Evolutionary conservation across 2,113 vertebrate genomes (phyloP).

Genomic region (Pangasianodon hypophthalmus): DNA sequence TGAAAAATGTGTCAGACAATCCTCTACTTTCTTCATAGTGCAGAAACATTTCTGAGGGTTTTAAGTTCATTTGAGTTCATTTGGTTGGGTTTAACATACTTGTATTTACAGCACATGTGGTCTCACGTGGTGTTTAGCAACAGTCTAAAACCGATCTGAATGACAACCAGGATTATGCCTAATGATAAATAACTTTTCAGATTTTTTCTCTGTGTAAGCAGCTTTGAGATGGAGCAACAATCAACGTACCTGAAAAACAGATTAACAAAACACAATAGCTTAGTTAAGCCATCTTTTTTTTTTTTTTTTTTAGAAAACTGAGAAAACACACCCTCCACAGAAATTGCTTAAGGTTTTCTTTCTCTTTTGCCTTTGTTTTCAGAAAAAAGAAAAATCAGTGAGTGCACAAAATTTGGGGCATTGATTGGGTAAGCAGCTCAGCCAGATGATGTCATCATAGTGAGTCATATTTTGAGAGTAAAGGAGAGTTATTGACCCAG

Average conservation of each 20-base stretch:
- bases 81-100: neutral
- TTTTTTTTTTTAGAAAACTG: neutral
- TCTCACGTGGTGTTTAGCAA: neutral
- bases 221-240: constrained; percentile 5
- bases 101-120: neutral
- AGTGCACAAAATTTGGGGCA: constrained; percentile 23
- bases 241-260: constrained; percentile 28
- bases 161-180: neutral
- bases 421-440: constrained; percentile 29
- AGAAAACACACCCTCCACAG: constrained; percentile 19
- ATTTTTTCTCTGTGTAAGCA: neutral
- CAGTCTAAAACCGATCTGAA: constrained; percentile 1
- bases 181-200: neutral
- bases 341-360: constrained; percentile 34
- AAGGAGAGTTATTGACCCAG: constrained; percentile 46
- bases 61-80: constrained; percentile 2
- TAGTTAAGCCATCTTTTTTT: constrained; percentile 5
- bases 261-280: constrained; percentile 21
- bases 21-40: neutral
- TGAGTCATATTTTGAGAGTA: constrained; percentile 37
- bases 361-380: constrained; percentile 13
- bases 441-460: constrained; percentile 44
- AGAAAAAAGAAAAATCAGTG: neutral
- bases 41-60: constrained; percentile 12
- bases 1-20: constrained; percentile 20